A percentile compares a stretch with the other conserved stretches of the same genome.
These are phyloP conservation scores for Rhopalosiphum nymphaeae DNA, from an alignment of 2,888 invertebrate genomes.

Conservation along the genomic window DNA sequence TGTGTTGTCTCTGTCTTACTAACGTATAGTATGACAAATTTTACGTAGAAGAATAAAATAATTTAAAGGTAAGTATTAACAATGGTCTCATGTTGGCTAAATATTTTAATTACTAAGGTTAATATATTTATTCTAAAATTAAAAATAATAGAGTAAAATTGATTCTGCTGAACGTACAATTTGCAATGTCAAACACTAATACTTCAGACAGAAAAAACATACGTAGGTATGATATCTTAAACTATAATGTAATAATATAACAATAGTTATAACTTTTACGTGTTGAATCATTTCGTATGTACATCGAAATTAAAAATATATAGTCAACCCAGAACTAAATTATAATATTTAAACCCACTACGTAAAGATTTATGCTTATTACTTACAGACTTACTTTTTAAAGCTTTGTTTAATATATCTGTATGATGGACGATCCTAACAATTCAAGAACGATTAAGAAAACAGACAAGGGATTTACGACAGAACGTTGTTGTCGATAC, in stretches of 20 bases:
- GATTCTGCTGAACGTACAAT: neutral
- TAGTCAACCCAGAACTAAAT: neutral
- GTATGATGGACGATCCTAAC: conserved; percentile 36
- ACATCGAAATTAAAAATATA: neutral
- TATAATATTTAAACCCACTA: conserved; percentile 12
- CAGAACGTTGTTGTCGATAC: conserved; percentile 33
- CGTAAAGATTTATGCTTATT: neutral
- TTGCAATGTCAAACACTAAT: neutral
- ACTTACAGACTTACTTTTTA: neutral
- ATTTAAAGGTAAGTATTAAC: neutral
- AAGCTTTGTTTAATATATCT: neutral
- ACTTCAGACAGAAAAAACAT: neutral
- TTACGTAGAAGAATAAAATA: neutral
- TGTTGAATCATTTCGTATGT: neutral
- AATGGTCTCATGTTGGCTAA: neutral
- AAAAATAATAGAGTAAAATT: neutral
- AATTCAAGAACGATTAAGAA: conserved; percentile 54
- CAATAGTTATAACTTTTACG: neutral
- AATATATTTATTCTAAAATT: neutral
- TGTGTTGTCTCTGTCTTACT: neutral
- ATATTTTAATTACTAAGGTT: neutral
- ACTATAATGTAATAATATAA: neutral
- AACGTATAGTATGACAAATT: neutral
- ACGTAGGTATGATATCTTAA: neutral
- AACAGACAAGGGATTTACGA: conserved; percentile 32